Evolutionary conservation across 2,113 vertebrate species (phyloP).

Genomic region (Emydocephalus ijimae): DNA sequence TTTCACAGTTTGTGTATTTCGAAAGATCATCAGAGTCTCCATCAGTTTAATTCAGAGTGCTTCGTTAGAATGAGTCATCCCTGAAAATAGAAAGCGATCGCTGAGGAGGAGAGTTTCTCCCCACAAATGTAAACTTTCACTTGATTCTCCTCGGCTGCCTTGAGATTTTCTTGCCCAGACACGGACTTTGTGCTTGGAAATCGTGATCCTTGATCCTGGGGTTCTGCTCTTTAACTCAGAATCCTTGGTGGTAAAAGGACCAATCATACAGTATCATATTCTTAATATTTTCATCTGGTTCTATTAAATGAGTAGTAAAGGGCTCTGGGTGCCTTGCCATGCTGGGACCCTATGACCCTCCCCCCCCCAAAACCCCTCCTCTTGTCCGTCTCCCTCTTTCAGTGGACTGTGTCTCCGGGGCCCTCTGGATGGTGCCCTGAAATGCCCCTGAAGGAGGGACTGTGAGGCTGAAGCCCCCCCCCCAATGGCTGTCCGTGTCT

Average conservation of each 20-base stretch:
- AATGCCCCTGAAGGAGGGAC: background rate
- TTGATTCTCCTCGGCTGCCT: background rate
- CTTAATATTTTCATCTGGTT: background rate
- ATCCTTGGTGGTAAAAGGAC: background rate
- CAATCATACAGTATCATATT: background rate
- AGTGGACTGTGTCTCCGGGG: too few relatives aligned
- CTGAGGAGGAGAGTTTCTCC: background rate
- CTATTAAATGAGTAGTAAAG: background rate
- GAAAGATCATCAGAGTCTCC: background rate
- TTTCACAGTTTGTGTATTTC: background rate
- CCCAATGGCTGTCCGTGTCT: too few relatives aligned
- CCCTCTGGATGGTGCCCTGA: background rate
- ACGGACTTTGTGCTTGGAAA: background rate
- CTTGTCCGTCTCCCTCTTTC: background rate
- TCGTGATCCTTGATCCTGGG: background rate
- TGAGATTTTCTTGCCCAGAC: background rate
- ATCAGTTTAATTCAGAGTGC: constrained; percentile 15
- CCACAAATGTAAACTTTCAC: background rate
- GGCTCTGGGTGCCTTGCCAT: background rate
- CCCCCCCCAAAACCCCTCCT: fast-evolving
- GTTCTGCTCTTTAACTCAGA: background rate
- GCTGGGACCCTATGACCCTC: background rate
- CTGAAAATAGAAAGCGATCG: background rate
- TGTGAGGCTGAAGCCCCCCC: background rate
- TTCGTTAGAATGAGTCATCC: background rate